These are phyloP conservation scores for Galeruca laticollis DNA, from an alignment of 2,888 invertebrate species.

Conservation along the genomic window DNA sequence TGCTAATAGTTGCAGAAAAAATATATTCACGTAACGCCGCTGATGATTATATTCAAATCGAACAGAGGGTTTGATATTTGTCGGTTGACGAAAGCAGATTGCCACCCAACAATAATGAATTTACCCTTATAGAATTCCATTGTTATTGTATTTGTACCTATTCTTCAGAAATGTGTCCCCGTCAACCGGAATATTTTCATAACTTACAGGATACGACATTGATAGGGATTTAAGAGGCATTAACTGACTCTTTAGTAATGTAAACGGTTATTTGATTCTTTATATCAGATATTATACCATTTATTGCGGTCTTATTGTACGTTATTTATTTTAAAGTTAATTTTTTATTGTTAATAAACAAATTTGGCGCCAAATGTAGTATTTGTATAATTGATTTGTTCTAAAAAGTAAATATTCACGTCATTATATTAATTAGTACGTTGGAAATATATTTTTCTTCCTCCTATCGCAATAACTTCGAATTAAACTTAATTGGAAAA, in stretches of 20 bases:
- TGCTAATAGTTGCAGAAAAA: too few species aligned
- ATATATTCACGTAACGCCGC: slow-evolving; percentile 19
- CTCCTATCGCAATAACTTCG: too few species aligned
- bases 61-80: slow-evolving; percentile 39
- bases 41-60: slow-evolving; percentile 26
- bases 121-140: slow-evolving; percentile 37
- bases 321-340: too few species aligned
- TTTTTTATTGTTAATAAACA: too few species aligned
- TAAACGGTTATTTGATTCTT: slow-evolving; percentile 18
- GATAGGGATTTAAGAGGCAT: slow-evolving; percentile 33
- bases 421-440: too few species aligned
- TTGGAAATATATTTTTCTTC: too few species aligned
- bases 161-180: slow-evolving; percentile 26
- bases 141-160: slow-evolving; percentile 38
- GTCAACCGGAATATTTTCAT: slow-evolving; percentile 30
- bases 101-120: slow-evolving; percentile 40
- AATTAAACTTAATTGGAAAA: too few species aligned
- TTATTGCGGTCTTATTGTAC: too few species aligned
- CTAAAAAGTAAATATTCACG: too few species aligned
- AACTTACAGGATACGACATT: slow-evolving; percentile 36
- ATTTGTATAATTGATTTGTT: too few species aligned
- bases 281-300: background rate
- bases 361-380: background rate
- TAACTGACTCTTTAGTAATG: too few species aligned
- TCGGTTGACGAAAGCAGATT: slow-evolving; percentile 39